These are phyloP conservation scores for Brachypodius melanocephalos DNA, from an alignment of 2,113 vertebrate species.

Conservation along the genomic window DNA sequence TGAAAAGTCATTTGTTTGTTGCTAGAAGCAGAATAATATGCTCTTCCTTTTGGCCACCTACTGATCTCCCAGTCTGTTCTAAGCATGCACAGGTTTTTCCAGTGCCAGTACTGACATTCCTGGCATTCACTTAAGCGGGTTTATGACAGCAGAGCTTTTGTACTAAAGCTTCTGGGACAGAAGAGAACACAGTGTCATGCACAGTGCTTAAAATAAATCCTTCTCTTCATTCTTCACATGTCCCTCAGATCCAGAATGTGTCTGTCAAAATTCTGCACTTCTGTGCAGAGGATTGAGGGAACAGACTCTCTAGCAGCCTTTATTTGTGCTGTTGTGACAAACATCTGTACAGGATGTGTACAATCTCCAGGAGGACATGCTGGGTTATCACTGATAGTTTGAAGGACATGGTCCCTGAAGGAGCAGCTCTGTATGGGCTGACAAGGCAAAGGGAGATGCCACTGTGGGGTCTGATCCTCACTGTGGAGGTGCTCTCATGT, in stretches of 20 bases:
- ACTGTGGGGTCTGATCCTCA: not conserved
- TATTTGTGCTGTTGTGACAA: not conserved
- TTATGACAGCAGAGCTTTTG: not conserved
- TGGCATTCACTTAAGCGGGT: not conserved
- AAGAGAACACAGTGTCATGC: not conserved
- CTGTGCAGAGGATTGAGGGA: not conserved
- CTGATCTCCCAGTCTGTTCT: not conserved
- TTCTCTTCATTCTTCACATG: not conserved
- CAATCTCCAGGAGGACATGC: not conserved
- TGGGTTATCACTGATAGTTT: not conserved
- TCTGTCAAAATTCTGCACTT: not conserved
- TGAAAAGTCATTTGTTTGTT: not conserved
- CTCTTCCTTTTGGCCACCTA: not conserved
- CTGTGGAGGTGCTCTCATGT: not conserved
- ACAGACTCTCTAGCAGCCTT: not conserved
- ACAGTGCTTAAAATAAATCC: not conserved
- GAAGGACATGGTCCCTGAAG: not conserved
- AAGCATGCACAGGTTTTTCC: not conserved
- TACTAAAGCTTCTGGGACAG: not conserved
- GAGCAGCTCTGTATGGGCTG: not conserved
- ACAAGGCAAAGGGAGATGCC: not conserved
- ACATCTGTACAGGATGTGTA: not conserved
- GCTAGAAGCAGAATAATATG: not conserved
- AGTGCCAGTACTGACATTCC: not conserved
- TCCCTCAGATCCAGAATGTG: not conserved